These are phyloP conservation scores for Bettongia penicillata DNA, from an alignment of 2,113 vertebrate species.

Conservation along the genomic window DNA sequence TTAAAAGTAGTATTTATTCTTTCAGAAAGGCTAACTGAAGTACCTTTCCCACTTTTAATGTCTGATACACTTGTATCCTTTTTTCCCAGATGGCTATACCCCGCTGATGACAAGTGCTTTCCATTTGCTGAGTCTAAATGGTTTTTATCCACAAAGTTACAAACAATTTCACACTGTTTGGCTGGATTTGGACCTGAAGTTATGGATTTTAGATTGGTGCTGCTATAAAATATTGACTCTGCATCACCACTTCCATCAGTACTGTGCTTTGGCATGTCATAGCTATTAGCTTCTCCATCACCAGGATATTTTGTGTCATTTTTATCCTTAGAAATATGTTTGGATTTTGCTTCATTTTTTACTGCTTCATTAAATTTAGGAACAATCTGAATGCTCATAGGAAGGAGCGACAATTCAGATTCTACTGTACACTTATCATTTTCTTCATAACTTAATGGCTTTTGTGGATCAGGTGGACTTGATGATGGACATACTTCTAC, in stretches of 20 bases:
- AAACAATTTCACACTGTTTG: conserved; percentile 51
- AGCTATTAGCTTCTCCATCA: conserved; percentile 46
- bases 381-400: conserved; percentile 50
- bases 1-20: conserved; percentile 47
- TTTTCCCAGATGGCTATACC: conserved; percentile 48
- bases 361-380: conserved; percentile 57
- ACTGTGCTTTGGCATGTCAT: conserved; percentile 60
- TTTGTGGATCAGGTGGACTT: conserved; percentile 59
- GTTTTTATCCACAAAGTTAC: conserved; percentile 54
- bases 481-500: conserved; percentile 33
- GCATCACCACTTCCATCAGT: conserved; percentile 66
- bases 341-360: conserved; percentile 65
- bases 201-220: conserved; percentile 51
- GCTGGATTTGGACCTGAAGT: conserved; percentile 63
- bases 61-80: conserved; percentile 51
- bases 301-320: conserved; percentile 52
- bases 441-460: conserved; percentile 63
- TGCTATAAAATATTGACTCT: conserved; percentile 55
- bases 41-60: conserved; percentile 54
- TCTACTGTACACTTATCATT: conserved; percentile 61
- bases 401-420: not conserved
- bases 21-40: conserved; percentile 63
- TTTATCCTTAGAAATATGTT: conserved; percentile 63
- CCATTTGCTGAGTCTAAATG: conserved; percentile 47
- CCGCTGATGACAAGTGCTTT: conserved; percentile 56